Percentiles rank a stretch among this genome's conserved stretches.
Conservation (phyloP, 2,113 vertebrate species). For the Geococcyx californianus region DNA sequence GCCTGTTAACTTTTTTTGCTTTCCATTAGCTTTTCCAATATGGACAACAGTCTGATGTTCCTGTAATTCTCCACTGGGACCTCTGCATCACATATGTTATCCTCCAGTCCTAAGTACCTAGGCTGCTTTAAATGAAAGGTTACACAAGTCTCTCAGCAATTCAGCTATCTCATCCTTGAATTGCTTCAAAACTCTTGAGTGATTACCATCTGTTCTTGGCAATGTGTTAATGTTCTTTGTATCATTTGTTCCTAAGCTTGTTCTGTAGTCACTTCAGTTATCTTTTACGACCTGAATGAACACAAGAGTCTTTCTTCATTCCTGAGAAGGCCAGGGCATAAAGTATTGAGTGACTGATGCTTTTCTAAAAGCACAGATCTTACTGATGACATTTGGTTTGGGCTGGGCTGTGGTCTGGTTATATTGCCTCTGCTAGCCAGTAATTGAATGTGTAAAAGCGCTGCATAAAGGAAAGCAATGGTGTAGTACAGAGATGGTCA, state of each 20-base stretch:
- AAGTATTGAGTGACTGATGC: not conserved
- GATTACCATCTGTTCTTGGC: slow-evolving; percentile 42
- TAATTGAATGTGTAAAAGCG: not conserved
- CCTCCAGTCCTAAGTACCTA: not conserved
- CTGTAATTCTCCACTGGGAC: not conserved
- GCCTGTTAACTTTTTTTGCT: not conserved
- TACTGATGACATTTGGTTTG: not conserved
- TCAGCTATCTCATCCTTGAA: slow-evolving; percentile 1
- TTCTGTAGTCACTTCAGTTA: not conserved
- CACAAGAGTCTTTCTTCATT: not conserved
- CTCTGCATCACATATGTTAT: not conserved
- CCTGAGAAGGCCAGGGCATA: not conserved
- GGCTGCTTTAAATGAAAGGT: slow-evolving; percentile 2
- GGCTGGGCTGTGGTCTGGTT: not conserved
- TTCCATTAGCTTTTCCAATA: not conserved
- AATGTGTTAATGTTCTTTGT: not conserved
- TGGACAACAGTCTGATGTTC: not conserved
- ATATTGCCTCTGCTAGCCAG: not conserved
- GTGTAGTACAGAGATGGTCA: not conserved
- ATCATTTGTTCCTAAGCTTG: not conserved
- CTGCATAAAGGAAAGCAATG: not conserved
- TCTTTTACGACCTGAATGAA: not conserved
- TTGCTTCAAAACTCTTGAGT: slow-evolving; percentile 17
- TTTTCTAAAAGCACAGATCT: not conserved
- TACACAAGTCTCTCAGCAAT: not conserved